These are phyloP conservation scores for Agonopterix heracliana DNA, from an alignment of 2,888 invertebrate species.

Conservation along the genomic window DNA sequence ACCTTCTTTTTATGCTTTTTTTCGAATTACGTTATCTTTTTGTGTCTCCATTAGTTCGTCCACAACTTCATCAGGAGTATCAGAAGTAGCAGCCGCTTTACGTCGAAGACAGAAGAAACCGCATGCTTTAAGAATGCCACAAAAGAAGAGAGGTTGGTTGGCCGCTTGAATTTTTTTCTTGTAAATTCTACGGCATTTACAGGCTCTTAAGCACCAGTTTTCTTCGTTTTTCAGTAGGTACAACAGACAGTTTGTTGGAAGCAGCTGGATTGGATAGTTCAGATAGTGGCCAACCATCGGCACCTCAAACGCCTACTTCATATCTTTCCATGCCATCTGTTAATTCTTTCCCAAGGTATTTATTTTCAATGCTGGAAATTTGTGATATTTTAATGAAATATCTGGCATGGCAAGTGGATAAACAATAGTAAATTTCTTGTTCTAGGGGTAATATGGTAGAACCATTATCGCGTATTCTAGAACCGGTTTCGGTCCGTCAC, in stretches of 20 bases:
- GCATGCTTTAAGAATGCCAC: constrained; percentile 60
- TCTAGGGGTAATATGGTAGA: constrained; percentile 83
- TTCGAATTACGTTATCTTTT: neutral
- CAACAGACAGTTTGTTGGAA: constrained; percentile 63
- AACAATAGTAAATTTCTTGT: constrained; percentile 1
- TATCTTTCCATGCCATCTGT: constrained; percentile 92
- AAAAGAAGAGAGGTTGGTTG: constrained; percentile 55
- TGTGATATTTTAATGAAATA: too few species aligned
- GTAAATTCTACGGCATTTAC: neutral
- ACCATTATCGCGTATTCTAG: constrained; percentile 85
- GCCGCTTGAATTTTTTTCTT: neutral
- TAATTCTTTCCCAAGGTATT: constrained; percentile 85
- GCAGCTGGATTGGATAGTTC: constrained; percentile 66
- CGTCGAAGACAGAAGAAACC: constrained; percentile 62
- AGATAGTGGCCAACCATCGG: constrained; percentile 57
- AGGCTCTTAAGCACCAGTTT: neutral
- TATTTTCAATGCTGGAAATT: neutral
- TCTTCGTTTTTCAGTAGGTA: constrained; percentile 43
- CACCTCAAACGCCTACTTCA: constrained; percentile 81
- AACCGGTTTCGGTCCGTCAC: constrained; percentile 85
- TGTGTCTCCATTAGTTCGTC: constrained; percentile 39
- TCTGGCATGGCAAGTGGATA: too few species aligned
- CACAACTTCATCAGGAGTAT: constrained; percentile 61
- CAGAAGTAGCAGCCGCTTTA: constrained; percentile 59
- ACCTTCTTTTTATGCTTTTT: neutral